Evolutionary conservation across 2,888 invertebrate genomes (phyloP).

Genomic region (Erebia epiphron): DNA sequence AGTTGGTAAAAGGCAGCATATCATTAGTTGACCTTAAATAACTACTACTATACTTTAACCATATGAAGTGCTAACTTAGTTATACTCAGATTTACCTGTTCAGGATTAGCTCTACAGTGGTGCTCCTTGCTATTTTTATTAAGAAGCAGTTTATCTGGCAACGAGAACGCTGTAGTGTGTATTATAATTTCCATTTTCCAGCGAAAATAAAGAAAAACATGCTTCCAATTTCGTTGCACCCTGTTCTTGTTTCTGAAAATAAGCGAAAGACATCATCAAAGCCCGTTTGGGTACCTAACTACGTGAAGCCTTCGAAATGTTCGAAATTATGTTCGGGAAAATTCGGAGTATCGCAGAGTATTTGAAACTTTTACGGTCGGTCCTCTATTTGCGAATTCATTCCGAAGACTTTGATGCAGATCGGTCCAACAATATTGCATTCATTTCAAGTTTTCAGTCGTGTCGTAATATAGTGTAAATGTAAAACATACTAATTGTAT

Average conservation of each 20-base stretch:
- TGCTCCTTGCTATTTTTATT: neutral
- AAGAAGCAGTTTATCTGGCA: neutral
- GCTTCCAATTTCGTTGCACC: constrained; percentile 14
- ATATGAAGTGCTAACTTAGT: too few relatives aligned
- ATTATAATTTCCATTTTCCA: constrained; percentile 31
- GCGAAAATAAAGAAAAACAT: constrained; percentile 25
- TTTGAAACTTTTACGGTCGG: constrained; percentile 32
- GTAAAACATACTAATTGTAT: neutral
- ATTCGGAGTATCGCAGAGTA: constrained; percentile 26
- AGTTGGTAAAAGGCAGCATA: too few relatives aligned
- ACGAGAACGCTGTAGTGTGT: constrained; percentile 13
- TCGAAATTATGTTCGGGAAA: constrained; percentile 31
- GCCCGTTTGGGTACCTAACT: neutral
- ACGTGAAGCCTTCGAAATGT: constrained; percentile 26
- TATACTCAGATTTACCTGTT: neutral
- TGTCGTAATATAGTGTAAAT: constrained; percentile 54
- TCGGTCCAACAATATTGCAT: constrained; percentile 47
- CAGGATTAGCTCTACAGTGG: neutral
- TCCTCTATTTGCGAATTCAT: constrained; percentile 53
- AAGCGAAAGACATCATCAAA: constrained; percentile 3
- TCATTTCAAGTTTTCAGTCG: constrained; percentile 46
- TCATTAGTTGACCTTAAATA: too few relatives aligned
- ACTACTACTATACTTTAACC: too few relatives aligned
- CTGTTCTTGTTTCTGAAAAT: constrained; percentile 11
- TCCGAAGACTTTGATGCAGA: constrained; percentile 54